Base-by-base conservation (phyloP, 2,888 invertebrate species). In the Labia minor region DNA sequence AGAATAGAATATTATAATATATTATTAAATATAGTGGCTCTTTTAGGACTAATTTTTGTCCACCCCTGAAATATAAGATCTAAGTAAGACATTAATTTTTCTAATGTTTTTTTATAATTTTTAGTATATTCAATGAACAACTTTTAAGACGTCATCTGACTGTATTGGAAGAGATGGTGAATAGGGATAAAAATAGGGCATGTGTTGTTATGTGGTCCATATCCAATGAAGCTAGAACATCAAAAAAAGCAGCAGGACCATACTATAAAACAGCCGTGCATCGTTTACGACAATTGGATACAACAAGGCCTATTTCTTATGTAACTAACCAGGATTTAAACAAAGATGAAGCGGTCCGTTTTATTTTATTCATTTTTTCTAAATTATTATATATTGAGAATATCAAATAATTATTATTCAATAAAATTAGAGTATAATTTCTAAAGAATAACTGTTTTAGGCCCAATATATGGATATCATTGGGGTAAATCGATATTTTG, bases 131-230 rank as follows among this genome's bases (percentile, higher is more conserved):
- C 69, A 74, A 76, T 26, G 71, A 73, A 4, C 73, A 71, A 8
- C 77, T 82, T 26, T 73, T 81, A 67, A 70, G 75, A 0, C 78
- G 79, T 65, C 85, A 85, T 72, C 75, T 78, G 67, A 73, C 76
- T 37, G 80, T 83, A 33, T 78, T 85, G 77, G 73, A 74, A 14
- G 84, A 84, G 72, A 74, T 85, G 75, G 78, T 83, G 18, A 70
- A 74, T 70, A 73, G 83, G 65, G 85, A 85, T 72, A 82, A 82
- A 70, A 84, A 85, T 72, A 78, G 82, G 66, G 82, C 85, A 0
- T 80, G 81, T 19, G 82, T 84, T 1, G 77, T 85, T 66, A 80
- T 83, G 77, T 85, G 85, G 85, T 85, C 84, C 1, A 75, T 85
- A 2, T 83, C 83, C 18, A 85, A 86, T 74, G 85, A 85, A 73